phyloP scores from a whole-genome alignment of 23 tunicate genomes.

The Aplidium turbinatum region DNA sequence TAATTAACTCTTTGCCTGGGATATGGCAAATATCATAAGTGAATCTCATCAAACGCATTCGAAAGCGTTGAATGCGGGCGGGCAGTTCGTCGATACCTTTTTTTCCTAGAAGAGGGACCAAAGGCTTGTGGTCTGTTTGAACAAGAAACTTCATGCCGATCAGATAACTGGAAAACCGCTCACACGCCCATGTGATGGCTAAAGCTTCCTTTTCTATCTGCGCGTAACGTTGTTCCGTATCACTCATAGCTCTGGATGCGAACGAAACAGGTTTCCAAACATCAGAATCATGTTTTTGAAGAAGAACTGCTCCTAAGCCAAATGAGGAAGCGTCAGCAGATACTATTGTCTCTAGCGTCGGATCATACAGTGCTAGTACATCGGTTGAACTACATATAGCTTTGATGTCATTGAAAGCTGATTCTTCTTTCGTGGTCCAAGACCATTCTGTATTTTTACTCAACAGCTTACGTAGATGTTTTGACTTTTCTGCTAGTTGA shows the following conservation, averaged over 20 bases:
- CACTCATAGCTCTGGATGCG: constrained; percentile 15
- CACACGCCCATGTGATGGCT: constrained; percentile 20
- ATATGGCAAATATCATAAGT: constrained; percentile 20
- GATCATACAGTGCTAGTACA: constrained; percentile 20
- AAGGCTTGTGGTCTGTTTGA: constrained; percentile 45
- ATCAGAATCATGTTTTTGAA: constrained; percentile 18
- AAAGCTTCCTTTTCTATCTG: constrained; percentile 38
- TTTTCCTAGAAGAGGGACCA: constrained; percentile 9
- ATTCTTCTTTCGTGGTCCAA: too few species aligned
- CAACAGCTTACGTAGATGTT: constrained; percentile 16
- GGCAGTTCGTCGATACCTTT: constrained; percentile 27
- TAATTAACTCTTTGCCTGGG: constrained; percentile 26
- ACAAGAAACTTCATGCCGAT: constrained; percentile 15
- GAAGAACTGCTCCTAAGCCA: constrained; percentile 35
- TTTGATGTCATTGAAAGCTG: too few species aligned
- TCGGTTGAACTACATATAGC: too few species aligned
- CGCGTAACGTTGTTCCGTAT: constrained; percentile 32
- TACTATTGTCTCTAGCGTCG: constrained; percentile 5
- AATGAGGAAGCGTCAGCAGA: constrained; percentile 15
- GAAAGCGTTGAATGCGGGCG: constrained; percentile 31
- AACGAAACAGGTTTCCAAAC: constrained; percentile 6
- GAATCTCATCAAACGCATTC: constrained; percentile 41
- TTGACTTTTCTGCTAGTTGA: constrained; percentile 19
- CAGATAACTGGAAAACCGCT: constrained; percentile 24
- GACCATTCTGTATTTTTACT: not conserved